Evolutionary conservation across 2,888 invertebrate species (phyloP), one percentile per base, ranked within the genome.

Genomic region (Hydropsyche betteni): DNA sequence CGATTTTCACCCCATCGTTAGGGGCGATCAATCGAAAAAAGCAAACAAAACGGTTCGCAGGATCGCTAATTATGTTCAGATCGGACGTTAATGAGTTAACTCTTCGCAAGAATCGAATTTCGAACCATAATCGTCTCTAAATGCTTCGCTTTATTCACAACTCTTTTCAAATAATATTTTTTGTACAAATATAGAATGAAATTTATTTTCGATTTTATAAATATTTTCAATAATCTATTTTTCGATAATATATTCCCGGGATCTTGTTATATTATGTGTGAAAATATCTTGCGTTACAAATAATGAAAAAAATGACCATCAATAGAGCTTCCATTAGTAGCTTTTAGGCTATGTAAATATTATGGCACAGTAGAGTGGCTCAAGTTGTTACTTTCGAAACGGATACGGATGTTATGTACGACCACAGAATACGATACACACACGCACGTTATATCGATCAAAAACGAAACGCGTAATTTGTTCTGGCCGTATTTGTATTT

Each of bases 261-360:
- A 44, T 52, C 36, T 74, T 51, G 58, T 50, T 50, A 74, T 14
- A 68, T 55, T 55, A 2, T 16, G 55, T 55, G 16, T 55, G 55
- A 55, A 55, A 55, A 55, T 55, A 55, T 55, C 16, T 55, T 4
- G 16, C 6, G 58, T 24, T 16, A 58, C 58, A 58, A 8, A 58
- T 58, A 64, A 64, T 64, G 36, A 64, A 64, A 64, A 44, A 64
- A 34, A 64, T 64, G 34, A 64, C 36, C 64, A 34, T 36, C 12
- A 24, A 64, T 33, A 64, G 64, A 33, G 68, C 52, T 68, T 69
- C 72, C 68, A 76, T 73, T 58, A 70, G 70, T 36, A 61, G 58
- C 36, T 58, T 44, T 76, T 73, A 73, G 72, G 73, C 69, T 61
- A 76, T 73, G 76, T 74, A 76, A 76, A 76, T 69, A 76, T 68